Evolutionary conservation across 2,113 vertebrate genomes (phyloP), one percentile per base, ranked within the genome.

Genomic region (Lagenorhynchus albirostris): DNA sequence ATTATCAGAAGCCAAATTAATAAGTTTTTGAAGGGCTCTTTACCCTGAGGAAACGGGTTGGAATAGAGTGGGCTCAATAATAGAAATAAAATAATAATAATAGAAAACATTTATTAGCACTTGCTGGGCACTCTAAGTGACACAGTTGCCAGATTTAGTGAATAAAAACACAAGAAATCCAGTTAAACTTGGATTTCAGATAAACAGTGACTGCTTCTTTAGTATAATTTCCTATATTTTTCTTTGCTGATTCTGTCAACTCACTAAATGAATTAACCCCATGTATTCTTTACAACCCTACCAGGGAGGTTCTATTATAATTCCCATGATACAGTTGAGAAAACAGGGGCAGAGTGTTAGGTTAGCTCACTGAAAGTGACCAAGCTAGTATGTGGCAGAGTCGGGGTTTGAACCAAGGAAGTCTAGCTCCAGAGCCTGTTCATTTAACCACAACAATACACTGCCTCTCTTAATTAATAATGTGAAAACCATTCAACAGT

Each of bases 1-100:
- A 77, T 93, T 85, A 94, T 79, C 87, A 58, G 92, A 92, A 94
- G 70, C 23, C 58, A 80, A 83, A 63, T 97, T 90, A 95, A 74
- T 84, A 87, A 73, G 80, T 63, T 60, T 67, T 36, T 91, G 74
- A 92, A 97, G 79, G 80, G 74, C 62, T 95, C 47, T 95, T 80
- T 83, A 63, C 63, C 36, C 67, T 29, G 88, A 91, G 62, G 68
- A 36, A 89, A 38, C 88, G 65, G 23, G 38, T 80, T 62, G 26
- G 10, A 71, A 74, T 84, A 11, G 84, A 83, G 58, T 76, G 70
- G 29, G 41, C 36, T 67, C 53, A 36, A 62, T 83, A 87, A 81
- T 38, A 62, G 58, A 81, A 81, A 88, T 26, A 0, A 10, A 76
- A 73, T 14, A 53, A 62, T 63, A 53, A 76, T 50, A 50, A 94